Evolutionary conservation across 1,140 invertebrate genomes (phyloP), one percentile per base, ranked within the genome.

Genomic region (Drosophila equinoxialis): DNA sequence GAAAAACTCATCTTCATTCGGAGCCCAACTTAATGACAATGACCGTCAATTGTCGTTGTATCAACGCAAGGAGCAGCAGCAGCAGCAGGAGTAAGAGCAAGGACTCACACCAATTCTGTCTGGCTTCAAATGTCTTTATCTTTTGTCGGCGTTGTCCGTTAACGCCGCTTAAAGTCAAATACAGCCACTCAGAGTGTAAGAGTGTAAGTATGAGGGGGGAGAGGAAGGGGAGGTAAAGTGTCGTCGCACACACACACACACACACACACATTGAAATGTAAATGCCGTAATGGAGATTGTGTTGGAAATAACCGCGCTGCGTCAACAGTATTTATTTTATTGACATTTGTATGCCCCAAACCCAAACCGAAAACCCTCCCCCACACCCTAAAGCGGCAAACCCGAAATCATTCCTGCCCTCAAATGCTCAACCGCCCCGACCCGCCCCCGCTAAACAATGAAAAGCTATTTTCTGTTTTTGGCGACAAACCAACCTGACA

Each of bases 271-370:
- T 17, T 65, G 41, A 81, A 89, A 87, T 87, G 84, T 79, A 87
- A 87, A 87, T 83, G 84, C 66, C 68, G 84, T 87, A 89, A 89
- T 87, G 83, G 83, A 86, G 83, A 86, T 86, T 86, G 79, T 80
- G 83, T 87, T 86, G 83, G 83, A 86, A 86, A 86, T 87, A 87
- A 80, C 84, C 84, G 84, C 84, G 84, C 84, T 89, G 84, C 84
- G 84, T 89, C 84, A 87, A 87, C 84, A 87, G 84, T 89, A 87
- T 86, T 86, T 86, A 87, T 86, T 86, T 86, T 86, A 86, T 86
- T 86, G 83, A 83, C 83, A 86, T 83, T 83, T 73, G 75, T 79
- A 70, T 75, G 79, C 79, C 79, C 35, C 45, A 51, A 51, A 51
- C 45, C 45, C 20, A 51, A 51, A 45, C 42, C 42, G 5, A 45